Evolutionary conservation across 2,113 vertebrate genomes (phyloP), one percentile per base, ranked within the genome.

Genomic region (Daubentonia madagascariensis): DNA sequence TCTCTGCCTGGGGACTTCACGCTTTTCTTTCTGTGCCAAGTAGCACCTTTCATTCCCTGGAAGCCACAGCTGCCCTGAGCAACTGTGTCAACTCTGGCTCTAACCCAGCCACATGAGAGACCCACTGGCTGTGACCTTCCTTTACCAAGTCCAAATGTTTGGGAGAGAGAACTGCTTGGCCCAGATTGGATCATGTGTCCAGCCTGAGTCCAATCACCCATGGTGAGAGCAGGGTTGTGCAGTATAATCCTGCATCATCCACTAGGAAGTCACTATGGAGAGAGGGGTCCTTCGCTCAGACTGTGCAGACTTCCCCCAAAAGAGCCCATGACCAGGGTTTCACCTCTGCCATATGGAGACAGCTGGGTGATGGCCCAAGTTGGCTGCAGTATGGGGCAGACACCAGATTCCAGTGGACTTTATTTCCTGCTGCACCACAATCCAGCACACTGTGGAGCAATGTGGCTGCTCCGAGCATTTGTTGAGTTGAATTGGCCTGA

Each of bases 211-310:
- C 43, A 28, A 18, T 67, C 80, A 37, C 14, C 8, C 32, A 1
- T 0, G 10, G 48, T 5, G 6, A n/a, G 73, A 32, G 40, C 6
- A 6, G 6, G 8, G 20, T 20, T 6, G 1, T 22, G 52, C 2
- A 13, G 43, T 0, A 2, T 1, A 32, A 37, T 22, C 67, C 48
- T 0, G 0, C 11, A 35, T 35, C 22, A 8, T 22, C 37, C 43
- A 11, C 1, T 14, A 13, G 7, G 17, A 35, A 37, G 20, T 5
- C 11, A 1, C 35, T n/a, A 5, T 4, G 18, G 48, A 13, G 0
- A 30, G 89, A 48, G 7, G 76, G 28, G 54, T 48, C 37, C 84
- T 91, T 40, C 28, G 18, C 30, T 48, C 5, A 22, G 8, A 8
- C 35, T 6, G 12, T 20, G 10, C 48, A 32, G n/a, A n/a, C 11